A percentile compares a stretch with the other conserved stretches of the same genome.
Conservation (phyloP, 2,888 invertebrate genomes). For the Drosophila buzzatii region DNA sequence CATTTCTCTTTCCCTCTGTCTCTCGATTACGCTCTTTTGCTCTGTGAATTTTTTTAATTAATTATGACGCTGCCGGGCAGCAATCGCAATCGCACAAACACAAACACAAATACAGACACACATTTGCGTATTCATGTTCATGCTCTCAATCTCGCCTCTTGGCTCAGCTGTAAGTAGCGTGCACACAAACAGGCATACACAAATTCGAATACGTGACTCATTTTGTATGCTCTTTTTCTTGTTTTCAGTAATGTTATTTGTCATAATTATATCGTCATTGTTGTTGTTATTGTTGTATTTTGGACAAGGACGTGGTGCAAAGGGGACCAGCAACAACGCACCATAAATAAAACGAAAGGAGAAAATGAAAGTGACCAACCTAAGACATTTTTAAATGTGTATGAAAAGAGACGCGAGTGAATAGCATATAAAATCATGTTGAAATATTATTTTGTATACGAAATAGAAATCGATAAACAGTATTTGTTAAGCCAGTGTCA, state of each 20-base stretch:
- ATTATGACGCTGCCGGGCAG: conserved; percentile 68
- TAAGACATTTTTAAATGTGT: conserved; percentile 8
- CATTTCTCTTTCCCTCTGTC: conserved; percentile 24
- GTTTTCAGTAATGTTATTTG: conserved; percentile 51
- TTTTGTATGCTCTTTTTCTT: conserved; percentile 48
- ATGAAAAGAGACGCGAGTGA: background rate
- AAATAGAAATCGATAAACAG: conserved; percentile 10
- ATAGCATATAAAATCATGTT: background rate
- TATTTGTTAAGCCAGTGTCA: conserved; percentile 12
- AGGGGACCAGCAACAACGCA: background rate
- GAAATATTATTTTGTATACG: background rate
- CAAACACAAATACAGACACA: conserved; percentile 19
- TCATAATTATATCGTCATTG: conserved; percentile 47
- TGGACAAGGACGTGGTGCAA: conserved; percentile 35
- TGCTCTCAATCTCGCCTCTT: conserved; percentile 49
- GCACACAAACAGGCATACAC: conserved; percentile 19
- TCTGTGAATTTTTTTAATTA: conserved; percentile 62
- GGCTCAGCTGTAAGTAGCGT: conserved; percentile 53
- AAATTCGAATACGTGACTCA: conserved; percentile 63
- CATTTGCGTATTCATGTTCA: conserved; percentile 22
- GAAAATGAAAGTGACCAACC: conserved; percentile 17
- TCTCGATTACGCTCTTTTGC: conserved; percentile 13
- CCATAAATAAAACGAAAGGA: background rate
- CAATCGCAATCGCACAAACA: conserved; percentile 40
- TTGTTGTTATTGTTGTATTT: conserved; percentile 23